A percentile compares a stretch with the other conserved stretches of the same genome.
Conservation (phyloP, 1,140 invertebrate genomes). For the Lasioglossum albipes region DNA sequence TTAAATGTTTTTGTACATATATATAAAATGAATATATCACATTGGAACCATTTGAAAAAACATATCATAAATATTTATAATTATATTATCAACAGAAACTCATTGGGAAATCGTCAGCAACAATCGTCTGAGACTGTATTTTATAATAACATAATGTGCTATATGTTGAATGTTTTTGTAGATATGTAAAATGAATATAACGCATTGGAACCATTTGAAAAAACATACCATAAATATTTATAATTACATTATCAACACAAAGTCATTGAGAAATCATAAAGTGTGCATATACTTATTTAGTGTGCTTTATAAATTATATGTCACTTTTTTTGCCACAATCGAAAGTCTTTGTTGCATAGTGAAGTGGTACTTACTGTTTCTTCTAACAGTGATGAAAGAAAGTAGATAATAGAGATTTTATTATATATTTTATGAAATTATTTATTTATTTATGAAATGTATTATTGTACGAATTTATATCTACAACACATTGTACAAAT, state of each 20-base stretch:
- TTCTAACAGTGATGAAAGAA: conserved; percentile 22
- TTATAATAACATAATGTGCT: neutral
- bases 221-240: neutral
- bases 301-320: neutral
- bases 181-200: neutral
- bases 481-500: neutral
- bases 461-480: neutral
- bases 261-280: neutral
- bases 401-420: neutral
- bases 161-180: neutral
- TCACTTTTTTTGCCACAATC: neutral
- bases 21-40: neutral
- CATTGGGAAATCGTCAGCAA: neutral
- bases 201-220: neutral
- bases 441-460: no score
- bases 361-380: conserved; percentile 37
- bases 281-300: no score
- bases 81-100: neutral
- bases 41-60: neutral
- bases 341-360: neutral
- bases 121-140: neutral
- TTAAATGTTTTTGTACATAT: neutral
- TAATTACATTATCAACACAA: neutral
- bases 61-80: neutral
- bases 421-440: neutral